These are phyloP conservation scores for Gambelia wislizenii DNA, from an alignment of 2,797 vertebrate species.

Conservation along the genomic window DNA sequence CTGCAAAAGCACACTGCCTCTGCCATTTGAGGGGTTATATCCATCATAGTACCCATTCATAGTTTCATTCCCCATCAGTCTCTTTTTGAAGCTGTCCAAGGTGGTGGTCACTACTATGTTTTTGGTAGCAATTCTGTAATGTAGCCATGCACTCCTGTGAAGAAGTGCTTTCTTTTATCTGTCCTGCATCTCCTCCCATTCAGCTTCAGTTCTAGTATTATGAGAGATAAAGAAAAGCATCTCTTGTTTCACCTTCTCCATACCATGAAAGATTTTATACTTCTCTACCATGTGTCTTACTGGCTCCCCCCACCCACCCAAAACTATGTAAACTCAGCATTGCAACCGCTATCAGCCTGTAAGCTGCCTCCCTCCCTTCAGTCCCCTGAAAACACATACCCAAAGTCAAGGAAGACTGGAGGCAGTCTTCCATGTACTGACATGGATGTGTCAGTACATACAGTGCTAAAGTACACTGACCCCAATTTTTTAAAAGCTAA, in stretches of 20 bases:
- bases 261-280: background rate
- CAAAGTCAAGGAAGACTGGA: background rate
- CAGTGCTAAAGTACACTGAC: fast-evolving
- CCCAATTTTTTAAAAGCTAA: fast-evolving
- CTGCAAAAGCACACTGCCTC: too few relatives aligned
- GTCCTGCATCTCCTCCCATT: background rate
- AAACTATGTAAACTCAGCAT: background rate
- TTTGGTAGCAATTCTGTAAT: background rate
- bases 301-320: background rate
- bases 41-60: background rate
- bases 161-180: background rate
- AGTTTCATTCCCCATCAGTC: background rate
- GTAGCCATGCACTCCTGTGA: background rate
- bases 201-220: background rate
- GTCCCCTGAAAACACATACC: background rate
- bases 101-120: background rate
- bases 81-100: background rate
- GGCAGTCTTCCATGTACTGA: constrained; percentile 21
- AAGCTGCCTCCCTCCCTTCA: background rate
- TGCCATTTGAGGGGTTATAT: background rate
- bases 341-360: background rate
- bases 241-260: background rate
- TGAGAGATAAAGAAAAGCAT: background rate
- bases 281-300: background rate
- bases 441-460: background rate